A percentile compares a stretch with the other conserved stretches of the same genome.
phyloP scores from a whole-genome alignment of 2,797 vertebrate species.

The Spondyliosoma cantharus region DNA sequence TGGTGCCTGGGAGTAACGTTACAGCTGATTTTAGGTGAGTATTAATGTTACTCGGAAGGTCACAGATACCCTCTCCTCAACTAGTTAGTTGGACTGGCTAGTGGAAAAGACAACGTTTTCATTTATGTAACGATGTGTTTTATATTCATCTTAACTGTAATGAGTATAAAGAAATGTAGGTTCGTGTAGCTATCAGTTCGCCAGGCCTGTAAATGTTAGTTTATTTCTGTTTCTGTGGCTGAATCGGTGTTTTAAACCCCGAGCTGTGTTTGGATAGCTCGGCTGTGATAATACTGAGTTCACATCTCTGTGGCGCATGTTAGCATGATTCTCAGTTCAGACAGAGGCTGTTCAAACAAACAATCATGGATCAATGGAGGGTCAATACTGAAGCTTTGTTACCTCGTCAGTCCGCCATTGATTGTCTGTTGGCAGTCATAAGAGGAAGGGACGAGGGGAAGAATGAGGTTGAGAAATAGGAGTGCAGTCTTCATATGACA shows the following conservation, averaged over 20 bases:
- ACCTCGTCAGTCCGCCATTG: accelerated
- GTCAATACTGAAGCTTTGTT: neutral
- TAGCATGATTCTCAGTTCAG: neutral
- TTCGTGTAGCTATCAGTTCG: neutral
- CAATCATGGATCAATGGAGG: neutral
- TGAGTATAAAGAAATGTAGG: neutral
- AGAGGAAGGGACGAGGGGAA: too few relatives aligned
- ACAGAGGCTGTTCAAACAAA: neutral
- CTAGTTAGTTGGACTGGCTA: neutral
- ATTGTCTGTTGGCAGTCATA: neutral
- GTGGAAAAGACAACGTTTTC: neutral
- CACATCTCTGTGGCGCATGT: neutral
- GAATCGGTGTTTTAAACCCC: neutral
- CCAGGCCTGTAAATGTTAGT: neutral
- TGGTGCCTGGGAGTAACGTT: slow-evolving; percentile 61
- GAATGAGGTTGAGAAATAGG: too few relatives aligned
- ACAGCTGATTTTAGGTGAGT: slow-evolving; percentile 77
- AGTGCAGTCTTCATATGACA: too few relatives aligned
- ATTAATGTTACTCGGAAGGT: slow-evolving; percentile 30
- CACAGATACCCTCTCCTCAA: slow-evolving; percentile 1
- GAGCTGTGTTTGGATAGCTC: too few relatives aligned
- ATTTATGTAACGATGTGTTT: neutral
- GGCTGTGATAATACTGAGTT: neutral
- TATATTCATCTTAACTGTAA: accelerated
- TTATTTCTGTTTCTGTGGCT: neutral